Evolutionary conservation across 2,888 invertebrate genomes (phyloP).

Genomic region (Unio pictorum): DNA sequence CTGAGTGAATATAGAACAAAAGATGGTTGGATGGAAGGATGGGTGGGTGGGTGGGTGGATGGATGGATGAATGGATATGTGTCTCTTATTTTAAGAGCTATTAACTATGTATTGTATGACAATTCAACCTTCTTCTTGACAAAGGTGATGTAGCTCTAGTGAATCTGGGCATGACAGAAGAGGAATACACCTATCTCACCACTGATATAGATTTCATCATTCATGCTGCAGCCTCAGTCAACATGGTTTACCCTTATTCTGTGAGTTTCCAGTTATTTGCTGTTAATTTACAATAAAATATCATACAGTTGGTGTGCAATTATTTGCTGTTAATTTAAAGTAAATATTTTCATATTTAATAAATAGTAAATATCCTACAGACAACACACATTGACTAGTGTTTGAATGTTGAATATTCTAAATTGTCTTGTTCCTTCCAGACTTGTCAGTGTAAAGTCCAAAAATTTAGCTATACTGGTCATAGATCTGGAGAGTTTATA

Average conservation of each 20-base stretch:
- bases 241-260: constrained; percentile 72
- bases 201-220: constrained; percentile 71
- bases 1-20: not conserved
- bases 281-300: not conserved
- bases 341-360: too few relatives aligned
- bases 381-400: too few relatives aligned
- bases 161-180: constrained; percentile 70
- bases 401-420: too few relatives aligned
- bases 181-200: constrained; percentile 69
- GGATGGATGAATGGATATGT: not conserved
- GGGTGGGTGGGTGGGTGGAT: not conserved
- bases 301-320: constrained; percentile 40
- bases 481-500: too few relatives aligned
- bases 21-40: too few relatives aligned
- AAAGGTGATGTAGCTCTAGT: constrained; percentile 70
- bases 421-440: too few relatives aligned
- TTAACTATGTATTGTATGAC: not conserved
- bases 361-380: too few relatives aligned
- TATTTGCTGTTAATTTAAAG: not conserved
- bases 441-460: too few relatives aligned
- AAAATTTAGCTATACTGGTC: too few relatives aligned
- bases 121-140: not conserved
- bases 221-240: constrained; percentile 72
- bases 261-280: constrained; percentile 37
- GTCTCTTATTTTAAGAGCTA: too few relatives aligned